A percentile compares a stretch with the other conserved stretches of the same genome.
Conservation (phyloP, 2,797 vertebrate species). For the Trachops cirrhosus region DNA sequence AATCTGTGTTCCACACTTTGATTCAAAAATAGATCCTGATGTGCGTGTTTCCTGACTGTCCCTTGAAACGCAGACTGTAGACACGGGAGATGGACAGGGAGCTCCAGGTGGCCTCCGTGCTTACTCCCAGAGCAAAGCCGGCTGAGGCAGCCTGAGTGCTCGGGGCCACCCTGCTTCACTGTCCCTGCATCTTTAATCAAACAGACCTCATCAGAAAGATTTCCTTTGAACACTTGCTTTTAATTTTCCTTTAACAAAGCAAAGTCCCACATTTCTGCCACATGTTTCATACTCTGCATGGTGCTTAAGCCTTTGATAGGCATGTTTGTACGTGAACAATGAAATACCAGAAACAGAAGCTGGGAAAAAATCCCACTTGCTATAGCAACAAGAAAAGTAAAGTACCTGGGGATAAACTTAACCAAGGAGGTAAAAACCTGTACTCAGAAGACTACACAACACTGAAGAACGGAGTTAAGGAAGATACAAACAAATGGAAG, state of each 20-base stretch:
- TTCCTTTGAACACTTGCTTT: conserved; percentile 38
- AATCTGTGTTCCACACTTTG: background rate
- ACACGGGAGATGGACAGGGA: background rate
- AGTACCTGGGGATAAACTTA: too few species aligned
- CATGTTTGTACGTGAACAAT: too few species aligned
- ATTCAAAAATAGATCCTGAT: background rate
- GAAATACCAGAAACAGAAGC: too few species aligned
- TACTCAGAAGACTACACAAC: too few species aligned
- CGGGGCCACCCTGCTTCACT: conserved; percentile 57
- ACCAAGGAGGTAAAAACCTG: too few species aligned
- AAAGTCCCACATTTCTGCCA: conserved; percentile 38
- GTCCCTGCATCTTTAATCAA: conserved; percentile 65
- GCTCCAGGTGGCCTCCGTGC: background rate
- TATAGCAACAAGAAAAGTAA: too few species aligned
- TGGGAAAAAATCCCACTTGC: too few species aligned
- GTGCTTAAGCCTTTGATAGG: background rate
- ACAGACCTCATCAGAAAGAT: conserved; percentile 58
- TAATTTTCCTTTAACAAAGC: conserved; percentile 66
- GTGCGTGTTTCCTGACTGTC: background rate
- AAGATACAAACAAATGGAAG: too few species aligned
- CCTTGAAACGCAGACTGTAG: background rate
- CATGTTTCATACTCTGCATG: background rate
- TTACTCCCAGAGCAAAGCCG: conserved; percentile 8
- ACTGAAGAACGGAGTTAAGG: too few species aligned
- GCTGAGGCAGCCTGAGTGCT: background rate